phyloP scores from a whole-genome alignment of 2,797 vertebrate genomes.

The Anas acuta region DNA sequence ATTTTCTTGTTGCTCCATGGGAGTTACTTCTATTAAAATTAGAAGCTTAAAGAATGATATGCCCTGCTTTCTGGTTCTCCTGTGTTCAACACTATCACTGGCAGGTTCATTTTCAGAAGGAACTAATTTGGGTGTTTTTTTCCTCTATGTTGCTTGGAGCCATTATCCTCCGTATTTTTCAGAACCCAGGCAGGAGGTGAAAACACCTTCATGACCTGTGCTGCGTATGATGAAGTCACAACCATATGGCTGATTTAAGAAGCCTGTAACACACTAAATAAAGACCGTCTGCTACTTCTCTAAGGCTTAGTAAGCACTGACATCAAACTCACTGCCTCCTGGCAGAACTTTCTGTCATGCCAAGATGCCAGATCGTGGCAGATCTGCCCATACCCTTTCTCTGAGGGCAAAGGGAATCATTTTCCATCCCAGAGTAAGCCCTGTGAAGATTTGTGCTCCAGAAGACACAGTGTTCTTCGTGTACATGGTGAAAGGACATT shows the following conservation, averaged over 20 bases:
- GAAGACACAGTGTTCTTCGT: neutral
- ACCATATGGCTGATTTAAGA: slow-evolving; percentile 81
- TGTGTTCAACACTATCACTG: neutral
- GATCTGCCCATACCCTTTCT: neutral
- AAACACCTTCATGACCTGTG: slow-evolving; percentile 82
- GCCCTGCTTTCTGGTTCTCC: neutral
- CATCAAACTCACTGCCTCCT: neutral
- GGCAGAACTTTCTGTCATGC: neutral
- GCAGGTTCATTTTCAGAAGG: neutral
- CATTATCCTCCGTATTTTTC: neutral
- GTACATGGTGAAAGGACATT: neutral
- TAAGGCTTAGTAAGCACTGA: neutral
- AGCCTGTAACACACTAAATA: slow-evolving; percentile 78
- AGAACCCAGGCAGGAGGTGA: slow-evolving; percentile 74
- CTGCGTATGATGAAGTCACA: slow-evolving; percentile 79
- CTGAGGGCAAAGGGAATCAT: neutral
- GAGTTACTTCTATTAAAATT: neutral
- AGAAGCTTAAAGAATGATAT: neutral
- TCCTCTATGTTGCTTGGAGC: neutral
- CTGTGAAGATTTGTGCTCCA: neutral
- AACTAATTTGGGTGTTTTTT: neutral
- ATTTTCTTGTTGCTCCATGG: neutral
- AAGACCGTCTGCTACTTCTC: slow-evolving; percentile 3
- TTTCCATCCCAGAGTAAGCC: neutral
- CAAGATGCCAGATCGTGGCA: neutral